A percentile compares a stretch with the other conserved stretches of the same genome.
phyloP scores from a whole-genome alignment of 2,797 vertebrate genomes.

The Anomalospiza imberbis region DNA sequence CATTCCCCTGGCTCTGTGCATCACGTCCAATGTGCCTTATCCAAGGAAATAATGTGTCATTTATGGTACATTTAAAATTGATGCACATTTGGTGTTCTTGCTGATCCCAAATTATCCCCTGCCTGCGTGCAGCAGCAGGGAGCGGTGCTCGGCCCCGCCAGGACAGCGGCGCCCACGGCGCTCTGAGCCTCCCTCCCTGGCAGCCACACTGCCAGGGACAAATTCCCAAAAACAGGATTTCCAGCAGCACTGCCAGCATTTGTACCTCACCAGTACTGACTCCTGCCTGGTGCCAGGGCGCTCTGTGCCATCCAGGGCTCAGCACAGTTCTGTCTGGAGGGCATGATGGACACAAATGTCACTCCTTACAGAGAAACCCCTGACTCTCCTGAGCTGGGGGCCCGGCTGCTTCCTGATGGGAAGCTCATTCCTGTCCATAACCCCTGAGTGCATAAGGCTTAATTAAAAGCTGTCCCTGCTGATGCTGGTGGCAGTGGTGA shows the following conservation, averaged over 20 bases:
- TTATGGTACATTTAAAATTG: not conserved
- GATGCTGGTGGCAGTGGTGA: fast-evolving
- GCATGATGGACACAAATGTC: fast-evolving
- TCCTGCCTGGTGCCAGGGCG: not conserved
- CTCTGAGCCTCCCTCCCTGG: not conserved
- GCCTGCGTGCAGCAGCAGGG: fast-evolving
- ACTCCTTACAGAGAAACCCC: fast-evolving
- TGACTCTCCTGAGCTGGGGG: not conserved
- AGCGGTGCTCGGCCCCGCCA: not conserved
- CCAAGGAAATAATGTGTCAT: not conserved
- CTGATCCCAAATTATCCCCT: not conserved
- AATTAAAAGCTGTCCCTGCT: not conserved
- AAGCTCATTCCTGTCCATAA: not conserved
- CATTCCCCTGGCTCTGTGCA: not conserved
- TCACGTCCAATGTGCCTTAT: not conserved
- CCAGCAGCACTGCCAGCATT: not conserved
- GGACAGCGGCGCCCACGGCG: fast-evolving
- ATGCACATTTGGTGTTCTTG: not conserved
- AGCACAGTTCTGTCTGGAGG: not conserved
- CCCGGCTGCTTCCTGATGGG: not conserved
- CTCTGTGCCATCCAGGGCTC: not conserved
- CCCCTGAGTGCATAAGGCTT: not conserved
- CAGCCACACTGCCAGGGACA: not conserved
- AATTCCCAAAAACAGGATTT: not conserved
- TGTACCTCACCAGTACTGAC: not conserved